Percentiles rank a stretch among this genome's conserved stretches.
phyloP scores from a whole-genome alignment of 2,888 invertebrate genomes.

The Hesperia comma region DNA sequence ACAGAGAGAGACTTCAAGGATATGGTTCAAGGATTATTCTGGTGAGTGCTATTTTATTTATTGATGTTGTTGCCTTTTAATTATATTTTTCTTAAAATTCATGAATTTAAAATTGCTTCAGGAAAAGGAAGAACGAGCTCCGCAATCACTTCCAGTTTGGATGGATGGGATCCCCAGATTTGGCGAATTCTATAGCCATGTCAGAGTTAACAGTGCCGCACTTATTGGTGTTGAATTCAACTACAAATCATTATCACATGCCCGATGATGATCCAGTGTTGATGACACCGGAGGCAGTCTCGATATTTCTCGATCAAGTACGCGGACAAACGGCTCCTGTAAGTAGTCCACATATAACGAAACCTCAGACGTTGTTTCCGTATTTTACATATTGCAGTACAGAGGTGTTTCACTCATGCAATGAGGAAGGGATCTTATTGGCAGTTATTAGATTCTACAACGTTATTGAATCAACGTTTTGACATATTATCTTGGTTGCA shows the following conservation, averaged over 20 bases:
- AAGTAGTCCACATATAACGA: slow-evolving; percentile 48
- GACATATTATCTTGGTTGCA: too few species aligned
- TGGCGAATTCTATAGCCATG: slow-evolving; percentile 97
- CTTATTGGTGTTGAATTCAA: slow-evolving; percentile 95
- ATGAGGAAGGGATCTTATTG: too few species aligned
- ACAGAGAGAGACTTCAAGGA: slow-evolving; percentile 93
- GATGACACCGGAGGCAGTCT: slow-evolving; percentile 91
- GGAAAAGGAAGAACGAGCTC: slow-evolving; percentile 87
- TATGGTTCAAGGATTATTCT: slow-evolving; percentile 92
- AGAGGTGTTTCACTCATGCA: too few species aligned
- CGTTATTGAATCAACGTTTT: too few species aligned
- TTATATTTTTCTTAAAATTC: not conserved
- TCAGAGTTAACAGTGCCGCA: slow-evolving; percentile 92
- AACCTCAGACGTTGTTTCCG: too few species aligned
- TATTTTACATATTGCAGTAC: too few species aligned
- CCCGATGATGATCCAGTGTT: slow-evolving; percentile 92
- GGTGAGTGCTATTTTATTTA: slow-evolving; percentile 58
- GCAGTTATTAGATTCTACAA: too few species aligned
- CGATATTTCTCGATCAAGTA: slow-evolving; percentile 90
- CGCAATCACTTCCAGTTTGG: slow-evolving; percentile 96
- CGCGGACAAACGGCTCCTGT: slow-evolving; percentile 91
- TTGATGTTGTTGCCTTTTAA: too few species aligned
- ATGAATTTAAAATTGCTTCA: slow-evolving; percentile 43
- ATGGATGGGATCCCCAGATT: slow-evolving; percentile 95
- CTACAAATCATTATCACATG: slow-evolving; percentile 95